Base-by-base conservation (phyloP, 2,888 invertebrate genomes). In the Caenorhabditis virilis region DNA sequence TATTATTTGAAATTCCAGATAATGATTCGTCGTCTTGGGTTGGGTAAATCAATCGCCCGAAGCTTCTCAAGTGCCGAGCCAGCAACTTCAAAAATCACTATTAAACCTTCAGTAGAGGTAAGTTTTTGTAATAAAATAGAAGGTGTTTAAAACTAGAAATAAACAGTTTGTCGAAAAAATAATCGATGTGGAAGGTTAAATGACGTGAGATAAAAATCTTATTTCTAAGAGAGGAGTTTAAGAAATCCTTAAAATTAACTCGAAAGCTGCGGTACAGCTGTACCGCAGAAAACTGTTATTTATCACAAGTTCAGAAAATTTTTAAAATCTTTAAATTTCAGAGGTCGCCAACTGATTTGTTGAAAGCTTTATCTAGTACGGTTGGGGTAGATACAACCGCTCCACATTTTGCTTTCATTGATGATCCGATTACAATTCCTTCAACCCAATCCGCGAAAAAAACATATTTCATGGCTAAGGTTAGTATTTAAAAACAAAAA, bases 361-460 rank as follows among this genome's bases (percentile, higher is more conserved):
- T 93, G 49, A 87, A 89, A 74, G 88, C 88, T 6, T 84, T 94
- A 62, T 89, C 91, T 39, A 88, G 88, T 62, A 93, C 93, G 0
- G 88, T 91, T 5, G 87, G 88, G n/a, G 85, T 88, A 41, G 93
- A 93, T 84, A 88, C 89, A 3, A 92, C 91, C 0, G 91, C 91
- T n/a, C 87, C 91, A 2, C 91, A 91, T 83, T 94, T 91, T 84
- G 91, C 91, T 83, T 94, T 89, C 83, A 91, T 91, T 78, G 94
- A 95, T 87, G 95, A 95, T 85, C 93, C 94, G 0, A 60, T 72
- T n/a, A 80, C 69, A 13, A 78, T 81, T 61, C 80, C 80, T 30
- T 71, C 75, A n/a, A 74, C 74, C 1, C 52, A 57, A 0, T 42
- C 20, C 2, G 49, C 60, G 4, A 78, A 75, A 55, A 56, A 58